Evolutionary conservation across 2,888 invertebrate genomes (phyloP).

Genomic region (Omphaloscelis lunosa): DNA sequence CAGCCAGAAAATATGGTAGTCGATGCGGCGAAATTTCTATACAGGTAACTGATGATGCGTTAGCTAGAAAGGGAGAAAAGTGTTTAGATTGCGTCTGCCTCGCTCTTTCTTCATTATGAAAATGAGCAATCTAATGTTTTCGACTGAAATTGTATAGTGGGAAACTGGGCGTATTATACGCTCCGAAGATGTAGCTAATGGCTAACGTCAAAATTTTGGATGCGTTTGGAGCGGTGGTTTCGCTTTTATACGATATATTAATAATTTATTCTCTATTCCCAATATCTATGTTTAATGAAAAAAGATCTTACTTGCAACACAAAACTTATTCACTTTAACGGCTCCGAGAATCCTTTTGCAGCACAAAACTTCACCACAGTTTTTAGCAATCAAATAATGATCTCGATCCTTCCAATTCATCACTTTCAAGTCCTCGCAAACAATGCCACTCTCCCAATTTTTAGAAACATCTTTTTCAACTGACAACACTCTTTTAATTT

Average conservation of each 20-base stretch:
- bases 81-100: not conserved
- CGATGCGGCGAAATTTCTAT: constrained; percentile 77
- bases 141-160: not conserved
- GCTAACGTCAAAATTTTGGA: not conserved
- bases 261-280: not conserved
- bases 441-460: constrained; percentile 79
- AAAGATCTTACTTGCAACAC: constrained; percentile 80
- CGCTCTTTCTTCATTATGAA: not conserved
- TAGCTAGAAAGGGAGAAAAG: constrained; percentile 68
- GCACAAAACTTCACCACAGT: constrained; percentile 83
- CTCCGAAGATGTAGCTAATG: not conserved
- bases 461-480: constrained; percentile 68
- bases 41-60: constrained; percentile 79
- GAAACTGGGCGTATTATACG: not conserved
- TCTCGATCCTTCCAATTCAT: constrained; percentile 74
- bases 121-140: not conserved
- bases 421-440: constrained; percentile 83
- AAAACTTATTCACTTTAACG: constrained; percentile 76
- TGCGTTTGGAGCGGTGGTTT: not conserved
- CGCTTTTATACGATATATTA: not conserved
- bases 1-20: constrained; percentile 81
- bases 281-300: not conserved
- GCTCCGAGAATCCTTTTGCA: constrained; percentile 77
- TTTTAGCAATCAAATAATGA: constrained; percentile 82
- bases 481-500: constrained; percentile 71